Evolutionary conservation across 2,113 vertebrate species (phyloP).

Genomic region (Hemiscyllium ocellatum): DNA sequence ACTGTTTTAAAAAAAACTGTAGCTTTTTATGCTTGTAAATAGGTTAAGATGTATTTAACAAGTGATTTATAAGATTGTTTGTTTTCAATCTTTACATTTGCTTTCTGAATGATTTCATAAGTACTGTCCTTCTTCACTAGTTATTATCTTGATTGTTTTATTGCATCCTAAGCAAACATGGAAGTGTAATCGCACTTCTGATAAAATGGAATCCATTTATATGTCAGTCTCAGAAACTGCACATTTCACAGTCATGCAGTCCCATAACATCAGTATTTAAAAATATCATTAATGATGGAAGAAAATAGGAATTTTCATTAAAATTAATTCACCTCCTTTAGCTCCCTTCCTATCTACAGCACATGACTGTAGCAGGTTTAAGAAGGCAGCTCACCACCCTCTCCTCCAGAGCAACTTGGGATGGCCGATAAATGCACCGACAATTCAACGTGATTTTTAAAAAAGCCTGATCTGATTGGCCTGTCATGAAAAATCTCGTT

Average conservation of each 20-base stretch:
- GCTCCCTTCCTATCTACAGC: no score
- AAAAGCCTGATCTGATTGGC: background rate
- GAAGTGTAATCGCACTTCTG: background rate
- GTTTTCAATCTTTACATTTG: background rate
- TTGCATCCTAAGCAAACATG: background rate
- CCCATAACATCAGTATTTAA: background rate
- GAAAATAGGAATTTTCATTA: background rate
- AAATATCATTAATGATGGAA: background rate
- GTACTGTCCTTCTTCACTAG: background rate
- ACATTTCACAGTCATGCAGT: background rate
- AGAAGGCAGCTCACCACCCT: no score
- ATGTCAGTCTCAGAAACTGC: background rate
- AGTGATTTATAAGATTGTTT: background rate
- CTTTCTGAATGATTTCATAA: background rate
- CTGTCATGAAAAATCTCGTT: conserved; percentile 43
- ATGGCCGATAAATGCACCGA: no score
- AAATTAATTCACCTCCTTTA: background rate
- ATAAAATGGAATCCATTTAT: background rate
- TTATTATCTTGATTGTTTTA: background rate
- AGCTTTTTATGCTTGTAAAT: background rate
- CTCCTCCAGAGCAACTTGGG: no score
- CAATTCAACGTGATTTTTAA: no score
- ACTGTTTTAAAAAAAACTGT: background rate
- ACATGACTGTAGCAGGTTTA: no score
- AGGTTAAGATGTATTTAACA: background rate